Base-by-base conservation (phyloP, 2,113 vertebrate genomes). In the Hydrochoerus hydrochaeris region DNA sequence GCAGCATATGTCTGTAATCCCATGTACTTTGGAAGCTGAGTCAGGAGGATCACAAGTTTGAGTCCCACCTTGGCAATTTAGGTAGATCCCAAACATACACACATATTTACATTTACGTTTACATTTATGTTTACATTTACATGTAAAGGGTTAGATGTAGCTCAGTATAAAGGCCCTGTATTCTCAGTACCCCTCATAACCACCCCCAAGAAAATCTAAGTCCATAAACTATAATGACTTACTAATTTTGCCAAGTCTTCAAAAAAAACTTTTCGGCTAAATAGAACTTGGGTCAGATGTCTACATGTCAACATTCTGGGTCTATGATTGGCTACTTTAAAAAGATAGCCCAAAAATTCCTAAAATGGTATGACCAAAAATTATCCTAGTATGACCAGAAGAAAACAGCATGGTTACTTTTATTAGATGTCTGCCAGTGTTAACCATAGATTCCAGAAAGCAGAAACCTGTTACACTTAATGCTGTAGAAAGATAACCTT, bases 281-380 rank as follows among this genome's bases (percentile, higher is more conserved):
- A 69, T 85, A 58, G 73, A 95, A 95, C n/a, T 80, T 44, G 63
- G n/a, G 44, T 92, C 63, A 87, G 17, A 83, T 58, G 71, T 60
- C 44, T 13, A 63, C 26, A 67, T 54, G 22, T 44, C 71, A 88
- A 82, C n/a, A 92, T 81, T 44, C 20, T 87, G 26, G 38, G 46
- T 20, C 49, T 84, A 87, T 95, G 16, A 91, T 14, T 1, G 35
- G 30, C 5, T 65, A 52, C 24, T 17, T 97, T 86, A 86, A 88
- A 90, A 82, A 96, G 38, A 13, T 0, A 32, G 62, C 24, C 65
- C 28, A 13, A n/a, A 86, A 85, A 63, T n/a, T 26, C 85, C 20
- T 26, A 83, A 85, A 83, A 12, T 46, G 20, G 19, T 35, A 69
- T 22, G 24, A 67, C 32, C 32, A 7, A 75, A 69, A 82, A 60